Conservation (phyloP, 2,113 vertebrate genomes). For the Micromys minutus region DNA sequence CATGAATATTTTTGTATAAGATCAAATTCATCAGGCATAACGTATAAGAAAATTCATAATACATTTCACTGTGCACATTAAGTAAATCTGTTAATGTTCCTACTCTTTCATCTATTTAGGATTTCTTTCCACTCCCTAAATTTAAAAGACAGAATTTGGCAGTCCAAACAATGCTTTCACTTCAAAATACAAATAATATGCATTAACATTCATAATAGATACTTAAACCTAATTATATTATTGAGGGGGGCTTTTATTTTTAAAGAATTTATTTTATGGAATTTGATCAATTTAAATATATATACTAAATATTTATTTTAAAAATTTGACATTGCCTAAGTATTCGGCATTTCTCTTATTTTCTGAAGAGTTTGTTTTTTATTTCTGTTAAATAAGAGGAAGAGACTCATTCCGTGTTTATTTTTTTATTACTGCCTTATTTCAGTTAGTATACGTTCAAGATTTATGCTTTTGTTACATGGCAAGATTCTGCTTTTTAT, state of each 20-base stretch:
- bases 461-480: not conserved
- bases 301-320: not conserved
- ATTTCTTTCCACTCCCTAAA: not conserved
- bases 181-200: not conserved
- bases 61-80: not conserved
- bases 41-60: not conserved
- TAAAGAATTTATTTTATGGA: conserved; percentile 10
- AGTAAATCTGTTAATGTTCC: not conserved
- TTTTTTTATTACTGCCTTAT: not conserved
- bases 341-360: not conserved
- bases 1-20: not conserved
- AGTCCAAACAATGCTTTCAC: not conserved
- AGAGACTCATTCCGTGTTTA: not conserved
- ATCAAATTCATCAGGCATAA: not conserved
- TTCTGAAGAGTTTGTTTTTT: not conserved
- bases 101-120: not conserved
- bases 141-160: not conserved
- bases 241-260: not conserved
- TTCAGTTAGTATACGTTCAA: not conserved
- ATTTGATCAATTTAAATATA: not conserved
- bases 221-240: not conserved
- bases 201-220: not conserved
- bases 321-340: not conserved
- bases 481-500: not conserved
- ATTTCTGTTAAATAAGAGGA: not conserved